Evolutionary conservation across 1,140 invertebrate genomes (phyloP), one percentile per base, ranked within the genome.

Genomic region (Saccostrea cuccullata): DNA sequence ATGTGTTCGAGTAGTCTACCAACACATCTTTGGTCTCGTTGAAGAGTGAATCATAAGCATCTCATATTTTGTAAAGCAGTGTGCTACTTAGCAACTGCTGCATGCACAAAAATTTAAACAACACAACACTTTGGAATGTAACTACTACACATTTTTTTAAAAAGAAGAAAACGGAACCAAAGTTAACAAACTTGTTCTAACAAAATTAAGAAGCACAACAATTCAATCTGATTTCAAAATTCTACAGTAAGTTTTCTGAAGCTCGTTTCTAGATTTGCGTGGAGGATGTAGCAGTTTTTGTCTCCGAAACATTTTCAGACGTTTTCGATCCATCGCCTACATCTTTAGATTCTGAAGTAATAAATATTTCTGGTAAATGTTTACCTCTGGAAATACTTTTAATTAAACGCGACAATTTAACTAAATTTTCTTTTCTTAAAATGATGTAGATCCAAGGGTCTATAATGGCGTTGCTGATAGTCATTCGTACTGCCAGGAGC

Each of bases 381-480:
- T 77, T 36, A 26, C 82, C 11, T 11, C 20, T 56, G 9, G 36
- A 20, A 84, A 84, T 55, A 55, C 82, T 84, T 55, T 20, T n/a
- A 55, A 55, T 9, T 23, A 85, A 85, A 13, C 56, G 40, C 6
- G 30, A 85, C 2, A 85, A 30, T 58, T 55, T 58, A 11, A 85
- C 30, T 55, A 85, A 30, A 40, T 85, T 85, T 64, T 85, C 56
- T 85, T 64, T 58, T 15, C 56, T 9, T 11, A 85, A n/a, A 26
- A 85, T 60, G 55, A 85, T 85, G 13, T 85, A 85, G 26, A 85
- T 55, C 84, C 84, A 85, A 20, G 84, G 84, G 58, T 85, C 55
- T 36, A 85, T n/a, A 30, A 85, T 85, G 15, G 47, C 58, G 26
- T 85, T 85, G 58, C 13, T 64, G 26, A 85, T 58, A n/a, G 84